Evolutionary conservation across 2,888 invertebrate genomes (phyloP).

Genomic region (Lypha dubia): DNA sequence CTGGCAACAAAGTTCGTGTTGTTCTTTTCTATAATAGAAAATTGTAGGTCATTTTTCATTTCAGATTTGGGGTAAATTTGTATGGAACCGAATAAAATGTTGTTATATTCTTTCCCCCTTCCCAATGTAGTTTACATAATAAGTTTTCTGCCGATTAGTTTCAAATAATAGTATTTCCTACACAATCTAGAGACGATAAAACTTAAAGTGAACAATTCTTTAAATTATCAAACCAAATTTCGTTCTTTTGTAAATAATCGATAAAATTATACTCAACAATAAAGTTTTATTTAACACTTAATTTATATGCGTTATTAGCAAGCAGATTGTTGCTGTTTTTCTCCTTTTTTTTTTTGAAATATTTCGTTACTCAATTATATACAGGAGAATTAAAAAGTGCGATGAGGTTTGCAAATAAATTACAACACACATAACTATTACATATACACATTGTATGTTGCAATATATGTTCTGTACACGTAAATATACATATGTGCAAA

Average conservation of each 20-base stretch:
- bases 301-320: constrained; percentile 37
- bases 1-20: too few relatives aligned
- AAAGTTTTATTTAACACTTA: constrained; percentile 25
- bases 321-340: neutral
- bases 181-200: too few relatives aligned
- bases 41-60: too few relatives aligned
- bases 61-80: too few relatives aligned
- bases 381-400: constrained; percentile 30
- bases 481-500: neutral
- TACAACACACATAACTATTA: neutral
- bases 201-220: neutral
- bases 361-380: constrained; percentile 39
- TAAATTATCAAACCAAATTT: neutral
- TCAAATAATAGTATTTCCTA: neutral
- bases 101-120: too few relatives aligned
- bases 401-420: constrained; percentile 23
- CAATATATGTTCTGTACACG: neutral
- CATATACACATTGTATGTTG: neutral
- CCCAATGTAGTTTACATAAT: too few relatives aligned
- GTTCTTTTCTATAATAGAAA: too few relatives aligned
- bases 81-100: too few relatives aligned
- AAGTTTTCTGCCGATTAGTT: too few relatives aligned
- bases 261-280: neutral
- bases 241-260: neutral
- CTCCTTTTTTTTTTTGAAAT: neutral